Conservation (phyloP, 2,888 invertebrate genomes). For the Polietes domitor region DNA sequence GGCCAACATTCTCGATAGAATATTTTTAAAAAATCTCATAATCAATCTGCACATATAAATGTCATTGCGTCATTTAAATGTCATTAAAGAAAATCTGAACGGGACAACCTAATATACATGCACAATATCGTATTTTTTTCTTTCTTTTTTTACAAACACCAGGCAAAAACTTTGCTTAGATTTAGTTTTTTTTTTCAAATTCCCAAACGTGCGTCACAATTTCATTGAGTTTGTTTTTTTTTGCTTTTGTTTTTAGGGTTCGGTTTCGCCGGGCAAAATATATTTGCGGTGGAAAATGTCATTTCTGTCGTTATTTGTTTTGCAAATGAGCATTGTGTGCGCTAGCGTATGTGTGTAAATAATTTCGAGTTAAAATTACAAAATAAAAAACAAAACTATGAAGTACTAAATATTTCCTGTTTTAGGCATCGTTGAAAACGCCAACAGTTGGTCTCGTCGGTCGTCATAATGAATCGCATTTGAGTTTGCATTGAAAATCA, state of each 20-base stretch:
- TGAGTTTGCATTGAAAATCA: not conserved
- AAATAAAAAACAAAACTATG: not conserved
- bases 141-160: too few relatives aligned
- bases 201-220: not conserved
- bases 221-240: not conserved
- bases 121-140: too few relatives aligned
- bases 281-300: not conserved
- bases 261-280: not conserved
- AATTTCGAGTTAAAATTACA: not conserved
- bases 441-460: not conserved
- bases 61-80: too few relatives aligned
- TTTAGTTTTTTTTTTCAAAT: not conserved
- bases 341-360: not conserved
- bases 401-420: not conserved
- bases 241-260: too few relatives aligned
- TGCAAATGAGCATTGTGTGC: too few relatives aligned
- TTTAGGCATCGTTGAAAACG: not conserved
- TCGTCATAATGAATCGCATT: not conserved
- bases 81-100: too few relatives aligned
- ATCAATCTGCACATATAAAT: too few relatives aligned
- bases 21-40: too few relatives aligned
- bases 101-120: too few relatives aligned
- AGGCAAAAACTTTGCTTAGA: not conserved
- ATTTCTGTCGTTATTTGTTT: not conserved
- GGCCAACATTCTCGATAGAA: too few relatives aligned